Conservation (phyloP, 1,140 invertebrate species). For the Drosophila burlai region DNA sequence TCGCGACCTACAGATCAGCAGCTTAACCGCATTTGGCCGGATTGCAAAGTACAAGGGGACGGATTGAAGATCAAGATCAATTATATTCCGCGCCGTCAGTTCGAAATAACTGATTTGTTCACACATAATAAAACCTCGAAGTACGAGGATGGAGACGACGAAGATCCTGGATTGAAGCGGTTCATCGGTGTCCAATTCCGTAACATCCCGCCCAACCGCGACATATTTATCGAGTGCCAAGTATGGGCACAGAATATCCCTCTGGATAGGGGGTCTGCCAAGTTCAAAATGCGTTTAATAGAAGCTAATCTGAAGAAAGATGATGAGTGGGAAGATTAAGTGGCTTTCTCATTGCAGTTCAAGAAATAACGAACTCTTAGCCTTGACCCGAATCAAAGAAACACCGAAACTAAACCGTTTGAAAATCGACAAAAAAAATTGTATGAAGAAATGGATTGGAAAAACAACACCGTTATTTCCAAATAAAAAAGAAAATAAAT, state of each 20-base stretch:
- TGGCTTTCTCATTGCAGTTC: neutral
- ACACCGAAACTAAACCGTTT: no score
- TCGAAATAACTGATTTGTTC: conserved; percentile 34
- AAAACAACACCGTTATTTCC: no score
- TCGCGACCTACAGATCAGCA: conserved; percentile 23
- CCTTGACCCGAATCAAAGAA: no score
- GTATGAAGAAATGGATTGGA: no score
- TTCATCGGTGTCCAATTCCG: conserved; percentile 37
- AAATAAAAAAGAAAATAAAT: no score
- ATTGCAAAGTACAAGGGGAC: conserved; percentile 15
- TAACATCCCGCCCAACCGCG: conserved; percentile 30
- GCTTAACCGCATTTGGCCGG: conserved; percentile 52
- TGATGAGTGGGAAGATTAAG: conserved; percentile 3
- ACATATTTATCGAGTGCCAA: conserved; percentile 23
- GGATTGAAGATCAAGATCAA: neutral
- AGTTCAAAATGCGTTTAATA: conserved; percentile 9
- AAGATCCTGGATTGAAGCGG: conserved; percentile 30
- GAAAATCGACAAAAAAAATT: no score
- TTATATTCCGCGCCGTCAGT: conserved; percentile 45
- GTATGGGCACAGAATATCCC: conserved; percentile 64
- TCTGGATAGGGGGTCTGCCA: conserved; percentile 25
- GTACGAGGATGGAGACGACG: neutral
- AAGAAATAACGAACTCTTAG: no score
- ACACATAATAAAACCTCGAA: neutral
- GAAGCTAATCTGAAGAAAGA: neutral